phyloP scores from a whole-genome alignment of 1,140 invertebrate species.

The Caenorhabditis inopinata region DNA sequence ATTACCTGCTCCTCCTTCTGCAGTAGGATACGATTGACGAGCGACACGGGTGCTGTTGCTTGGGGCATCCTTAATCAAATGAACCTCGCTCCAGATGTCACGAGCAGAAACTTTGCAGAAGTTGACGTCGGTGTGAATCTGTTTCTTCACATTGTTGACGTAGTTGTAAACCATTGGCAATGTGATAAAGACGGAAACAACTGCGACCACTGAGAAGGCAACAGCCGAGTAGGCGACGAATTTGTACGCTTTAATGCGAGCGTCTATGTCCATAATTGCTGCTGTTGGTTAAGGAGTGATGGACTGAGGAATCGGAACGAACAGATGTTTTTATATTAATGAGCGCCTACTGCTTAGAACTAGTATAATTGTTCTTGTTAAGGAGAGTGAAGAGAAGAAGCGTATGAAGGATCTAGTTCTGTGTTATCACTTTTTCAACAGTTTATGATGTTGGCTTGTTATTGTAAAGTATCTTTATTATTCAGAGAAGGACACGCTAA shows the following conservation, averaged over 20 bases:
- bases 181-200: constrained; percentile 44
- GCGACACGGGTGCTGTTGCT: constrained; percentile 48
- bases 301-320: constrained; percentile 17
- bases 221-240: constrained; percentile 50
- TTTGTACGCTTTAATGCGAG: constrained; percentile 48
- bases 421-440: constrained; percentile 6
- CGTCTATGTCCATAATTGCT: constrained; percentile 41
- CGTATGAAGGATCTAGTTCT: neutral
- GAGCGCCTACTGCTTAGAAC: constrained; percentile 7
- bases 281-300: neutral
- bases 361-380: constrained; percentile 30
- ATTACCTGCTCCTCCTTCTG: constrained; percentile 21
- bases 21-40: constrained; percentile 45
- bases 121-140: constrained; percentile 43
- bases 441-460: constrained; percentile 18
- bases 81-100: constrained; percentile 65
- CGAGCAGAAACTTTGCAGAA: constrained; percentile 59
- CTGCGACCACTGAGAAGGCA: constrained; percentile 47
- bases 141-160: constrained; percentile 43
- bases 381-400: neutral
- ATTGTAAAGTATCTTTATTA: constrained; percentile 15
- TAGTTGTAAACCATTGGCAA: constrained; percentile 44
- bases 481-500: neutral
- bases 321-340: constrained; percentile 12
- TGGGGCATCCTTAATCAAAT: constrained; percentile 60